Evolutionary conservation across 2,113 vertebrate genomes (phyloP).

Genomic region (Neolamprologus sp.): DNA sequence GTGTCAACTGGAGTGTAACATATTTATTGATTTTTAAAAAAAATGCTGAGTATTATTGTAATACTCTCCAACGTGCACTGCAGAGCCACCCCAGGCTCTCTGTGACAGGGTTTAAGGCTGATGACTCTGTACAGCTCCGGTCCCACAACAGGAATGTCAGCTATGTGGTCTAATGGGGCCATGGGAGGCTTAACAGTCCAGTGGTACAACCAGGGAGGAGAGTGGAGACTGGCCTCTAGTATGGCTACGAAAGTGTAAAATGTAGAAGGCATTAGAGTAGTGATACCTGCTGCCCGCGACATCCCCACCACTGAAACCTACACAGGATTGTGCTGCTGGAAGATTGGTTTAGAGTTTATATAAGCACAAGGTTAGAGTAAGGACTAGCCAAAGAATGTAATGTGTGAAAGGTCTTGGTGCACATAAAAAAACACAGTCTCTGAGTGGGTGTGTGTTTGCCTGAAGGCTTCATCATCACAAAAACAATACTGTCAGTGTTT

Average conservation of each 20-base stretch:
- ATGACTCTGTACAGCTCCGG: conserved; percentile 41
- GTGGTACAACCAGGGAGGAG: conserved; percentile 15
- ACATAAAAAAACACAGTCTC: neutral
- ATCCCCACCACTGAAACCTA: neutral
- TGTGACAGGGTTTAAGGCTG: conserved; percentile 25
- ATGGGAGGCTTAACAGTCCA: conserved; percentile 44
- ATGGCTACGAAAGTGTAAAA: neutral
- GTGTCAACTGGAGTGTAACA: neutral
- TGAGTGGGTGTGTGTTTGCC: neutral
- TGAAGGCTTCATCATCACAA: neutral
- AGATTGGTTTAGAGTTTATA: neutral
- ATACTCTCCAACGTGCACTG: neutral
- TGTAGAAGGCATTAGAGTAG: neutral
- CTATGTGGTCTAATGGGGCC: conserved; percentile 60
- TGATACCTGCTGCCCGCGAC: neutral
- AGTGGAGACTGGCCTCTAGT: neutral
- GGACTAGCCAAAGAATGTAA: neutral
- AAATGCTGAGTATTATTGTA: neutral
- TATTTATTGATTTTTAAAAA: neutral
- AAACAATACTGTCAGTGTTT: conserved; percentile 3
- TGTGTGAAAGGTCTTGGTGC: neutral
- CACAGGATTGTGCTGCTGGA: neutral
- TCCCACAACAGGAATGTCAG: conserved; percentile 57
- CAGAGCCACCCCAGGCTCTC: neutral
- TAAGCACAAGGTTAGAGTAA: neutral